These are phyloP conservation scores for Neria commutata DNA, from an alignment of 2,888 invertebrate species.

Conservation along the genomic window DNA sequence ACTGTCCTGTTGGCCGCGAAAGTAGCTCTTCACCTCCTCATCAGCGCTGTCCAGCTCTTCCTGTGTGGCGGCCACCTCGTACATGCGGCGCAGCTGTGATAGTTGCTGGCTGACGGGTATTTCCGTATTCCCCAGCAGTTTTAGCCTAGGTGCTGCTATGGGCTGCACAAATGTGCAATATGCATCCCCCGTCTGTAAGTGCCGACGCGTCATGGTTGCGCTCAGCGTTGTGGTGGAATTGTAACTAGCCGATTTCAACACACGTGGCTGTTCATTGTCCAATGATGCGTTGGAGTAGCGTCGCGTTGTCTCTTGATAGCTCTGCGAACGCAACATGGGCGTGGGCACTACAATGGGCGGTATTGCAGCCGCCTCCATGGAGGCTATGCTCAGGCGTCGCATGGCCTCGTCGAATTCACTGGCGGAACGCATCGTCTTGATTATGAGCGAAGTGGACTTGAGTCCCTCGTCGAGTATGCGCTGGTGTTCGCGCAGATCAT, in stretches of 20 bases:
- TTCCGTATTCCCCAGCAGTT: slow-evolving; percentile 53
- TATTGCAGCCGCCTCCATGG: slow-evolving; percentile 47
- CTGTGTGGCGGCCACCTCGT: slow-evolving; percentile 59
- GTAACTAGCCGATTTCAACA: slow-evolving; percentile 30
- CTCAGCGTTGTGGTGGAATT: slow-evolving; percentile 31
- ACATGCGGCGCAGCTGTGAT: slow-evolving; percentile 54
- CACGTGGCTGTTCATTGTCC: slow-evolving; percentile 30
- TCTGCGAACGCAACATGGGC: slow-evolving; percentile 50
- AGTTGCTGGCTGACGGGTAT: slow-evolving; percentile 57
- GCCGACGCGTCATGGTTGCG: slow-evolving; percentile 31
- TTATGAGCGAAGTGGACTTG: slow-evolving; percentile 61
- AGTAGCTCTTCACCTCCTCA: slow-evolving; percentile 68
- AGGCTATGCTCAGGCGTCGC: slow-evolving; percentile 56
- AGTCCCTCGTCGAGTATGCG: slow-evolving; percentile 55
- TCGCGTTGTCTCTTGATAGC: slow-evolving; percentile 46
- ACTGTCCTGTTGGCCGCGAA: slow-evolving; percentile 53
- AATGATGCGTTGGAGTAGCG: slow-evolving; percentile 42
- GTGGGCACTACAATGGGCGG: slow-evolving; percentile 47
- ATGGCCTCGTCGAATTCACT: slow-evolving; percentile 61
- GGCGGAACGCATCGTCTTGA: slow-evolving; percentile 60
- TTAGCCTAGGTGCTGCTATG: slow-evolving; percentile 55
- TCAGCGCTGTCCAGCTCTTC: slow-evolving; percentile 65
- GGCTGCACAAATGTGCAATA: slow-evolving; percentile 45
- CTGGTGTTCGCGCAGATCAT: slow-evolving; percentile 52
- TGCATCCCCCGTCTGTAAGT: slow-evolving; percentile 27